Base-by-base conservation (phyloP, 2,113 vertebrate species). In the Butorides virescens region DNA sequence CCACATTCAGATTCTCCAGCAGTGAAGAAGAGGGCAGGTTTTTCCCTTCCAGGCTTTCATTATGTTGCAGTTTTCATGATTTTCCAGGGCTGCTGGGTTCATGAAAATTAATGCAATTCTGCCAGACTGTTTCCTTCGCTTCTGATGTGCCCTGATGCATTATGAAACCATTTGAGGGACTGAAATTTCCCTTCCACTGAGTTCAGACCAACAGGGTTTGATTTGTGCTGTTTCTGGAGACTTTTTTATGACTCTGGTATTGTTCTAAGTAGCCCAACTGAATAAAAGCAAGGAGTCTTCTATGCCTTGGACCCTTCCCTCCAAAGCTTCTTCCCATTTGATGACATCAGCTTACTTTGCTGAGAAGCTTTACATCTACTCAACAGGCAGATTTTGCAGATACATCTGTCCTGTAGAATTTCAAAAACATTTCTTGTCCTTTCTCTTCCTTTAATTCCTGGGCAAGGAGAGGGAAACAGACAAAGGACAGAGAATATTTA, bases 81-180 rank as follows among this genome's bases (percentile, higher is more conserved):
- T 97, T 98, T 98, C 94, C 80, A 93, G 94, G 95, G 95, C 97
- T 95, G 95, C 96, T 90, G 75, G 96, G 94, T 97, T 98, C 97
- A 98, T 98, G 97, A 98, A 98, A 98, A 98, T 98, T 97, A 97
- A 98, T 98, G 96, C 95, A 97, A 96, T 97, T 97, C 97, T 96
- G 91, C 97, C 95, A 97, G 96, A 94, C 97, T 94, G 95, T 97
- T 97, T 97, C 95, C 92, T 97, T 95, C 1, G 1, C 84, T 87
- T 97, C 90, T 94, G 96, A 96, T 97, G 95, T 96, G 97, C 90
- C 95, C 95, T 96, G 95, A 86, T 98, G 97, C 97, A 98, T 97
- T 97, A 93, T 96, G 95, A 97, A 96, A 95, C 90, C 85, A 74
- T 97, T 97, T 95, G 89, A 95, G 81, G 70, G 65, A 83, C 85